phyloP scores from a whole-genome alignment of 2,113 vertebrate species.

The Pipa parva region DNA sequence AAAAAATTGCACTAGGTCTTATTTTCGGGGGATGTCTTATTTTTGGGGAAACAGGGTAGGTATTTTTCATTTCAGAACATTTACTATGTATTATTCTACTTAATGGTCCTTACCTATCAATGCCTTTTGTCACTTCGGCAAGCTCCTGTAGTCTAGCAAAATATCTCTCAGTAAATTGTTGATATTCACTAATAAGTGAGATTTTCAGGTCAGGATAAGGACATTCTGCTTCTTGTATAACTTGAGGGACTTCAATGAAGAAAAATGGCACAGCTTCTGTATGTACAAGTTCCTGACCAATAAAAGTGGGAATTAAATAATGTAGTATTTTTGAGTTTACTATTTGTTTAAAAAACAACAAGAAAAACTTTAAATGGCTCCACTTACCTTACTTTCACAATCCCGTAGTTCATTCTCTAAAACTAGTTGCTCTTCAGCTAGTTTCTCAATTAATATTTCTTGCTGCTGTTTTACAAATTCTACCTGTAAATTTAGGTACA shows the following conservation, averaged over 20 bases:
- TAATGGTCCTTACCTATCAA: conserved; percentile 75
- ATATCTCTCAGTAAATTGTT: conserved; percentile 64
- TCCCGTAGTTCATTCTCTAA: conserved; percentile 66
- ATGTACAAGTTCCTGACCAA: conserved; percentile 44
- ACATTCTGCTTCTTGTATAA: conserved; percentile 71
- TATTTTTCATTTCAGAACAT: too few species aligned
- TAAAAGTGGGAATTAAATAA: conserved; percentile 23
- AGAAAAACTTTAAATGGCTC: too few species aligned
- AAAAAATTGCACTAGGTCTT: too few species aligned
- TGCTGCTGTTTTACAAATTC: conserved; percentile 75
- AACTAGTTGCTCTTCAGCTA: conserved; percentile 59
- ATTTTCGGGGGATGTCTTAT: too few species aligned
- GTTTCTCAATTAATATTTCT: conserved; percentile 59
- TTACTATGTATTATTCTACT: too few species aligned
- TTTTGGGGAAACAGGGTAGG: too few species aligned
- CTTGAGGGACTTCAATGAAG: conserved; percentile 59
- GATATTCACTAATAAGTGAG: conserved; percentile 69
- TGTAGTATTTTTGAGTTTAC: conserved; percentile 9
- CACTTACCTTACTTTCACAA: conserved; percentile 64
- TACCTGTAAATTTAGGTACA: conserved; percentile 67
- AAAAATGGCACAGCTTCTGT: conserved; percentile 49
- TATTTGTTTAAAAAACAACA: conserved; percentile 15
- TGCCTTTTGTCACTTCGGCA: conserved; percentile 59
- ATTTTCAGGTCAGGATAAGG: conserved; percentile 74
- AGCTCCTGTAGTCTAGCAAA: conserved; percentile 60